Base-by-base conservation (phyloP, 2,888 invertebrate species). In the Diogma glabrata region DNA sequence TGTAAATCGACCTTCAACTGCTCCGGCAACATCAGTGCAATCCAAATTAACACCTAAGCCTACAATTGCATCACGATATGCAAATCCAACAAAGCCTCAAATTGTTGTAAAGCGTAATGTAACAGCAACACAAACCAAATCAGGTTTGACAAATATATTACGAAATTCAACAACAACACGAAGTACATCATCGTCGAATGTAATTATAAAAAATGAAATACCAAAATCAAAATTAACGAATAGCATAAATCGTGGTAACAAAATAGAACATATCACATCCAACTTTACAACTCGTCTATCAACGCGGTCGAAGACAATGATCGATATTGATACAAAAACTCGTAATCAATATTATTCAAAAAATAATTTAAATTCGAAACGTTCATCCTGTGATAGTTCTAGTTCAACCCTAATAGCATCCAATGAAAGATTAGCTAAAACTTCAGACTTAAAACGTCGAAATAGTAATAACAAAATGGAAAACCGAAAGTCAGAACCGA, bases 381-480 rank as follows among this genome's bases (percentile, higher is more conserved):
- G 33, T 4, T 19, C 30, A 2, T 61, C 62, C 3, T 61, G 62
- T 9, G 63, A 60, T 38, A 70, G 70, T 57, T 69, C 70, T 2
- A 67, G 62, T 17, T 69, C 70, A 3, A 70, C 70, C 0, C 53
- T 70, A 0, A 71, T 68, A 40, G 70, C 69, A 3, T 69, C 69
- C 54, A 69, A 61, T 38, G 71, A 70, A 46, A 63, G 62, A 43
- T 57, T 70, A 49, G 56, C 63, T 55, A 58, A 70, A 47, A 56
- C 67, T 54, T 33, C n/a, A 9, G 48, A 48, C 8, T n/a, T 3
- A 22, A 33, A 33, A 2, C 19, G 19, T 7, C 36, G 36, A 16
- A 59, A 61, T 59, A 57, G 64, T 53, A 48, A 51, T 23, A 33
- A 51, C 30, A 46, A 50, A 26, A 46, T 62, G 56, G 63, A 67